These are phyloP conservation scores for Anisognathus igniventris DNA, from an alignment of 2,797 vertebrate species.

Conservation along the genomic window DNA sequence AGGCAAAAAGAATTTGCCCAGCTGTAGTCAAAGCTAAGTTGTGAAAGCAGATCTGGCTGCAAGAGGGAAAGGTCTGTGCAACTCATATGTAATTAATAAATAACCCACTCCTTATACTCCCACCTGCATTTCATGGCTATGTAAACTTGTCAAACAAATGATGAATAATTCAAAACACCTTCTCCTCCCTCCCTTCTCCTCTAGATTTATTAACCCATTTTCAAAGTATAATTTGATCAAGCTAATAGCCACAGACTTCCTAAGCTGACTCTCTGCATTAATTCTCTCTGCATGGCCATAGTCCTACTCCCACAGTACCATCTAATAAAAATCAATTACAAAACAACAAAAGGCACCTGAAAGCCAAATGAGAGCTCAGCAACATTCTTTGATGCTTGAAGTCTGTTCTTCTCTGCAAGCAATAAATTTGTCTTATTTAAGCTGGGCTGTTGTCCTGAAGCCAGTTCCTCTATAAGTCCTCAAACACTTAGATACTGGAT, in stretches of 20 bases:
- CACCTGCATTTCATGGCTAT: conserved; percentile 1
- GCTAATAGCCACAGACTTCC: conserved; percentile 25
- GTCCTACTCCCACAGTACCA: neutral
- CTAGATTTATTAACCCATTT: conserved; percentile 36
- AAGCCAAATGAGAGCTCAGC: neutral
- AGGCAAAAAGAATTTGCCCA: neutral
- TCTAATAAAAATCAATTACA: neutral
- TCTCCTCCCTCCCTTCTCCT: neutral
- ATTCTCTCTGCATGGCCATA: neutral
- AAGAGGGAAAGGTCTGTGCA: neutral
- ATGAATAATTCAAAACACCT: conserved; percentile 24
- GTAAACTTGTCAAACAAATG: conserved; percentile 23
- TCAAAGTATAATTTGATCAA: conserved; percentile 8
- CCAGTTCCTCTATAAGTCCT: neutral
- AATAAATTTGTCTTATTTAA: neutral
- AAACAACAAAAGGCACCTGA: neutral
- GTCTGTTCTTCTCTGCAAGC: neutral
- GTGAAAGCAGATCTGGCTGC: neutral
- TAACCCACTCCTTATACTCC: neutral
- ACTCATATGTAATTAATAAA: neutral
- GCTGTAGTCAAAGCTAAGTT: neutral
- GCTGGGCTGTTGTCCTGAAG: neutral
- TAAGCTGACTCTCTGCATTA: neutral
- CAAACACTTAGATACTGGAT: neutral
- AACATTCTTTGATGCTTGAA: neutral